Conservation (phyloP, 1,140 invertebrate genomes). For the Bathynomus jamesi region DNA sequence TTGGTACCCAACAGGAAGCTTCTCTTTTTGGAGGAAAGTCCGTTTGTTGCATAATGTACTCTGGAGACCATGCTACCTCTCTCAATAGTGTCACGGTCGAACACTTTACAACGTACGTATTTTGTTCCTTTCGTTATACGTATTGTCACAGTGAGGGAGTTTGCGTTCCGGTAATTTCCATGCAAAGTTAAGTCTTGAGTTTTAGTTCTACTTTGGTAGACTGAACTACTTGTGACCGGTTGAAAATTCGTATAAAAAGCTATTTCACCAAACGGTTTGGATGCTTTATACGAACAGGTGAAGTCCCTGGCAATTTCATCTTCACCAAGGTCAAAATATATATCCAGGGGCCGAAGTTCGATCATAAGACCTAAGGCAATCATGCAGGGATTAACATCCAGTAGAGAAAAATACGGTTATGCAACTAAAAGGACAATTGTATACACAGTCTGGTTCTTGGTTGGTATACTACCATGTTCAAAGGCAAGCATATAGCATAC, state of each 20-base stretch:
- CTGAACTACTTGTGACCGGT: background rate
- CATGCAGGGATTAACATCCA: background rate
- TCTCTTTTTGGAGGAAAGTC: background rate
- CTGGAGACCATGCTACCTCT: background rate
- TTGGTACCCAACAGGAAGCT: background rate
- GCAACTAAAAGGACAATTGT: too few species aligned
- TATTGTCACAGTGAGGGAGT: background rate
- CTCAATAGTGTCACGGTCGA: background rate
- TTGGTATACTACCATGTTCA: too few species aligned
- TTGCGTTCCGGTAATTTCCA: background rate
- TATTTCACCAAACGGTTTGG: slow-evolving; percentile 17
- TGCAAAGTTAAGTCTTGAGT: background rate
- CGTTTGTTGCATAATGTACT: background rate
- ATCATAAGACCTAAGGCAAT: slow-evolving; percentile 26
- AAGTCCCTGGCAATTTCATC: slow-evolving; percentile 18
- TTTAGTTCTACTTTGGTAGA: background rate
- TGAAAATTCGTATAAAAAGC: background rate
- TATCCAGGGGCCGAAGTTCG: slow-evolving; percentile 20
- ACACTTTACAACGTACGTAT: background rate
- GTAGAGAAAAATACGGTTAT: too few species aligned
- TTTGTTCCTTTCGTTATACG: background rate
- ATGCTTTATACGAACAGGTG: slow-evolving; percentile 28
- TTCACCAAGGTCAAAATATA: slow-evolving; percentile 20
- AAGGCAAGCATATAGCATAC: too few species aligned
- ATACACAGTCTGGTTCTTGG: too few species aligned